These are phyloP conservation scores for Parnassius smintheus DNA, from an alignment of 2,888 invertebrate species.

Conservation along the genomic window DNA sequence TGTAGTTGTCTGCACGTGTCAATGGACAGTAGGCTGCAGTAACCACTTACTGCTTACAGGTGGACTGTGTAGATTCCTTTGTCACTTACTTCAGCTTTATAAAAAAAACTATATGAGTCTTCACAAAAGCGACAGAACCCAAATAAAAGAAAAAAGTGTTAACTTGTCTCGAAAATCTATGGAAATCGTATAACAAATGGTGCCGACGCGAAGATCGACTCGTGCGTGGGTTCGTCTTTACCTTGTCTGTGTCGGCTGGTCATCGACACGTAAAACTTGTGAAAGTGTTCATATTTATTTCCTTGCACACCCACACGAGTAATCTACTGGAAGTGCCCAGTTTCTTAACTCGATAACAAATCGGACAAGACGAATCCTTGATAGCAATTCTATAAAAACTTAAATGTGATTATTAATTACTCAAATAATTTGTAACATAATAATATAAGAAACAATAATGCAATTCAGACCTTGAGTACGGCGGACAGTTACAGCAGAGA, in stretches of 20 bases:
- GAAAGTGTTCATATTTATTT: constrained; percentile 72
- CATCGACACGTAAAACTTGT: constrained; percentile 72
- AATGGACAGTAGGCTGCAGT: too few relatives aligned
- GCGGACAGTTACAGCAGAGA: too few relatives aligned
- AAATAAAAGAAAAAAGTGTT: background rate
- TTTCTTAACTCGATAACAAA: constrained; percentile 25
- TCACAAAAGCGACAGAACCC: background rate
- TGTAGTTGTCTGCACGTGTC: too few relatives aligned
- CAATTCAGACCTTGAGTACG: too few relatives aligned
- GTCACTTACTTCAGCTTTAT: too few relatives aligned
- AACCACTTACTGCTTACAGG: too few relatives aligned
- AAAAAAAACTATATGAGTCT: background rate
- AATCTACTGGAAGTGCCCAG: constrained; percentile 32
- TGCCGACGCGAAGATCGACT: constrained; percentile 24
- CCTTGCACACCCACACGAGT: constrained; percentile 61
- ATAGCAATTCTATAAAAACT: too few relatives aligned
- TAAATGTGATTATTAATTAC: too few relatives aligned
- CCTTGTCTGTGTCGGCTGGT: constrained; percentile 51
- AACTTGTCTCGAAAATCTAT: constrained; percentile 15
- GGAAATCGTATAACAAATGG: constrained; percentile 31
- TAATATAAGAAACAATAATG: background rate
- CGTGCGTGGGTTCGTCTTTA: constrained; percentile 59
- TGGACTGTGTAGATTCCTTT: too few relatives aligned
- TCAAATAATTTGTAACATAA: background rate
- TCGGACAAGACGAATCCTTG: constrained; percentile 1